These are phyloP conservation scores for Halictus quadricinctus DNA, from an alignment of 2,888 invertebrate species.

Conservation along the genomic window DNA sequence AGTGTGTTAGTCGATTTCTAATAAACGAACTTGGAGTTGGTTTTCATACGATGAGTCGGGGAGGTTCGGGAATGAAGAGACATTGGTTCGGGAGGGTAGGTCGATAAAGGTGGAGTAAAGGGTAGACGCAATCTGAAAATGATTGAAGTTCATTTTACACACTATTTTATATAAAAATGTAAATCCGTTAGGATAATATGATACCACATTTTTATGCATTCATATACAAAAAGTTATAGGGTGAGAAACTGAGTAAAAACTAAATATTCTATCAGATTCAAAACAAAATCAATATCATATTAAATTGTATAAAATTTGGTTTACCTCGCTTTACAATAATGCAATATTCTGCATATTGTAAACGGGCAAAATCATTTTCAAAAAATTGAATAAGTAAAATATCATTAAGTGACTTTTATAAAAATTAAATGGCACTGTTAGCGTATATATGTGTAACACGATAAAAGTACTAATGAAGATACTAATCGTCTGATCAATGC, in stretches of 20 bases:
- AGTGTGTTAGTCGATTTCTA: conserved; percentile 14
- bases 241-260: neutral
- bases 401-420: too few relatives aligned
- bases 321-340: neutral
- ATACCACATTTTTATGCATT: neutral
- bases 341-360: neutral
- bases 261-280: neutral
- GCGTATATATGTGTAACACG: neutral
- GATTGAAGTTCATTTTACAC: conserved; percentile 8
- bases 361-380: neutral
- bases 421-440: neutral
- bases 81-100: neutral
- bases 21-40: conserved; percentile 13
- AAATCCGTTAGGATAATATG: neutral
- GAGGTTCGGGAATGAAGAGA: neutral
- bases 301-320: neutral
- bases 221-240: neutral
- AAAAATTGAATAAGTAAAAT: neutral
- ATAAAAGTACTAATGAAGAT: neutral
- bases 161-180: neutral
- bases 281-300: neutral
- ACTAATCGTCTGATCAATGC: neutral
- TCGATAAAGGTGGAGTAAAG: conserved; percentile 17
- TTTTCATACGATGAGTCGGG: conserved; percentile 6
- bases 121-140: conserved; percentile 18